These are phyloP conservation scores for Caenorhabditis brenneri DNA, from an alignment of 1,140 invertebrate species.

Conservation along the genomic window DNA sequence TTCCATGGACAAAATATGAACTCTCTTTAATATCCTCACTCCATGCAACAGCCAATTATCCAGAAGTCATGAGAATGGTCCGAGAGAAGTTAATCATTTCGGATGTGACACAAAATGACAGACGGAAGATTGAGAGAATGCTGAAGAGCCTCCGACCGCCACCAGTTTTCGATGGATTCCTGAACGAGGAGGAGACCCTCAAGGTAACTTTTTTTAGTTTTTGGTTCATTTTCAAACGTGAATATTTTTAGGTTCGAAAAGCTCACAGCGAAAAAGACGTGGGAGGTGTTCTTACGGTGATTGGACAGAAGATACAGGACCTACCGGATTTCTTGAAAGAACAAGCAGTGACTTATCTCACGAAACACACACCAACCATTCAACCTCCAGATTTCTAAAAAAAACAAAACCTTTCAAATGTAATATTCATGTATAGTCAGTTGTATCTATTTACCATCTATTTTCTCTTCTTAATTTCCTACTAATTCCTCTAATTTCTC, in stretches of 20 bases:
- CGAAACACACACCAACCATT: constrained; percentile 23
- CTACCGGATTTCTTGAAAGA: background rate
- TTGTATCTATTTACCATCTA: background rate
- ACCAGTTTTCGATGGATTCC: background rate
- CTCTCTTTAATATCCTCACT: background rate
- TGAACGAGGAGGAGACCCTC: background rate
- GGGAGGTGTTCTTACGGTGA: background rate
- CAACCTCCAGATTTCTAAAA: constrained; percentile 13
- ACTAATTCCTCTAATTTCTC: background rate
- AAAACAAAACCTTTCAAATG: background rate
- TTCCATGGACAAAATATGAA: constrained; percentile 26
- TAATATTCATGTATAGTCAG: constrained; percentile 12
- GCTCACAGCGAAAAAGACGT: constrained; percentile 6
- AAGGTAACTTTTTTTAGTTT: background rate
- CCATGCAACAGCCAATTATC: constrained; percentile 8
- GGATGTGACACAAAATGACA: background rate
- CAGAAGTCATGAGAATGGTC: constrained; percentile 11
- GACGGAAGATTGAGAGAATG: constrained; percentile 22
- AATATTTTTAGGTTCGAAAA: background rate
- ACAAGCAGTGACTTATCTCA: background rate
- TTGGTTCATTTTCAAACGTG: too few species aligned
- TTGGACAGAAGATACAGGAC: background rate
- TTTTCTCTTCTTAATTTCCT: background rate
- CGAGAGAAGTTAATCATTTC: background rate
- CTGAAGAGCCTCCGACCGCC: constrained; percentile 20